Base-by-base conservation (phyloP, 2,888 invertebrate species). In the Macroteleia sp. region DNA sequence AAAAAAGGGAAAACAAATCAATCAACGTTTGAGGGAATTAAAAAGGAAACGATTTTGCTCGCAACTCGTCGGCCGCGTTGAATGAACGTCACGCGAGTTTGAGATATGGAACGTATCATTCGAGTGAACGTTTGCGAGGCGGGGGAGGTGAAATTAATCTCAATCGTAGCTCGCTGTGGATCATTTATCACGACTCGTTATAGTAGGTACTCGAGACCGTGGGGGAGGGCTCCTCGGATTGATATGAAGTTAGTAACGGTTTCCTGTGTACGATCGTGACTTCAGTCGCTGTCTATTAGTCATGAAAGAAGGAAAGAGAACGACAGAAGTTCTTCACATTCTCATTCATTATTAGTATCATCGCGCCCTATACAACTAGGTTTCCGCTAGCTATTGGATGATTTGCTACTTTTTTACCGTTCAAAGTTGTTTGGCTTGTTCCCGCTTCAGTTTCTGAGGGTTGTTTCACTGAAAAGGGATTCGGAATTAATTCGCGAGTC, bases 131-230 rank as follows among this genome's bases (percentile, higher is more conserved):
- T 61, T 75, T 30, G 76, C 64, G 52, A 74, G 80, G 57, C 73
- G 82, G 73, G 79, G 79, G 82, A 78, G 76, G 66, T 75, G 71
- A 83, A 89, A 90, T 91, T 90, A 91, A 91, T 91, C 91, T 90
- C 87, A 89, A 89, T 90, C 86, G 87, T 85, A 81, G 85, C 79
- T 81, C 80, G 74, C 69, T 77, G 57, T 56, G 71, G 81, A 86
- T 91, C 90, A 91, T 91, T 91, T 90, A 90, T 91, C 91, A 91
- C 83, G 82, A 83, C 85, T 86, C 81, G 87, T 88, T 90, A 85
- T 80, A 84, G 81, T 81, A 70, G 80, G 66, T 77, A 71, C 74
- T 77, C 74, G 69, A 69, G 76, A 62, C 48, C 71, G 28, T 75
- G 77, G 82, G 81, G 77, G 66, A 61, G 78, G 57, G 44, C 50